Base-by-base conservation (phyloP, 2,113 vertebrate genomes). In the Shinisaurus crocodilurus region DNA sequence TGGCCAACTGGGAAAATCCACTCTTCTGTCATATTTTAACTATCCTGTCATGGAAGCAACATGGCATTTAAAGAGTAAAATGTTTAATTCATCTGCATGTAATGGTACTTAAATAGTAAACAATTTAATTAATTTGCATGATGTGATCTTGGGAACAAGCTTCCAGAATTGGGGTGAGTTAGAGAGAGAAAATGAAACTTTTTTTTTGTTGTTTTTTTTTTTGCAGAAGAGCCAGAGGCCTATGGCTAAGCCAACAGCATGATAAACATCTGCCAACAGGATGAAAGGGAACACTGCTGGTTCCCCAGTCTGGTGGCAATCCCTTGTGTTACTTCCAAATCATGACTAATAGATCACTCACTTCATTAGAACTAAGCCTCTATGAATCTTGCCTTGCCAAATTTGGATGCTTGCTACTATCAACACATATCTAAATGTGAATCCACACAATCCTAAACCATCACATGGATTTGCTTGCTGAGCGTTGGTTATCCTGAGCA, bases 341-440 rank as follows among this genome's bases (percentile, higher is more conserved):
- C 87, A 69, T 81, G 77, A 82, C 77, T 82, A 88, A 82, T 88
- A 82, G 45, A 81, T 88, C 63, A 81, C 45, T 88, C 87, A 88
- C 45, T 70, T 81, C 54, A 48, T 82, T 50, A 88, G 65, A 69
- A 88, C 32, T 88, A 88, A 81, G 77, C 77, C 45, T 88, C 45
- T 34, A 81, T 81, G 63, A 69, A 88, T 81, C 12, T 79, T 37
- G 43, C 60, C 43, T 54, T 50, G 77, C 87, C 65, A 81, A 80
- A 70, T 88, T 15, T 81, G 29, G 43, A 81, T 82, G 40, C 40
- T 87, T 67, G 48, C 34, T 67, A 67, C 18, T 25, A 63, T 37
- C 43, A 65, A 40, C 75, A 81, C 13, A 70, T 37, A 65, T 65
- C 37, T 60, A 70, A 3, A 70, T 54, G 6, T 54, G 32, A 70